A percentile compares a stretch with the other conserved stretches of the same genome.
phyloP scores from a whole-genome alignment of 2,888 invertebrate genomes.

The Villa cingulata region DNA sequence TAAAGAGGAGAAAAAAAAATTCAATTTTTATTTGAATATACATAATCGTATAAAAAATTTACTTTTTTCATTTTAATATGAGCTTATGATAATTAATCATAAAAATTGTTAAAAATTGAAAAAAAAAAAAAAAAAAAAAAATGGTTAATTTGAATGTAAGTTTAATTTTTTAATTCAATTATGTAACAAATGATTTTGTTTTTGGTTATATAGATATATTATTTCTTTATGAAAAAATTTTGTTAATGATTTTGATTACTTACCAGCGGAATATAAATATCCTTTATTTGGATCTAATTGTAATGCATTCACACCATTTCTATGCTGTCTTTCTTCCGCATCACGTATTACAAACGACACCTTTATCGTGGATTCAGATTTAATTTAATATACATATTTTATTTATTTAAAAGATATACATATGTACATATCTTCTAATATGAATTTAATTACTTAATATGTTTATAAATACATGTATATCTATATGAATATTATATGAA shows the following conservation, averaged over 20 bases:
- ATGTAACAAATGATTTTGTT: no score
- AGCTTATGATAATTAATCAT: background rate
- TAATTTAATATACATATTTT: background rate
- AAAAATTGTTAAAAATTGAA: background rate
- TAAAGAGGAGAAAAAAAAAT: no score
- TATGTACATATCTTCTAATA: no score
- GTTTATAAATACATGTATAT: no score
- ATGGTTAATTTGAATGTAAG: no score
- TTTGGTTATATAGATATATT: background rate
- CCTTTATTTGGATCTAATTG: slow-evolving; percentile 81
- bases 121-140: no score
- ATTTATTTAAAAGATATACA: background rate
- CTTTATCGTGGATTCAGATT: slow-evolving; percentile 35
- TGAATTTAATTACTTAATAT: no score
- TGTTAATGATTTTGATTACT: no score
- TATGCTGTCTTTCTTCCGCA: slow-evolving; percentile 84
- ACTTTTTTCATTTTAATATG: no score
- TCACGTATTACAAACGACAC: slow-evolving; percentile 97
- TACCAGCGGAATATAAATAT: slow-evolving; percentile 75
- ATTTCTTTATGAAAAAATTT: background rate
- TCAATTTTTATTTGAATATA: no score
- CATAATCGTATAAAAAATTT: background rate
- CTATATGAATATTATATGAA: no score
- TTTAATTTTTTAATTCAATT: no score
- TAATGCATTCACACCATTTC: slow-evolving; percentile 91